A percentile compares a stretch with the other conserved stretches of the same genome.
Evolutionary conservation across 2,888 invertebrate genomes (phyloP).

Genomic region (Sphaerophoria rueppellii): DNA sequence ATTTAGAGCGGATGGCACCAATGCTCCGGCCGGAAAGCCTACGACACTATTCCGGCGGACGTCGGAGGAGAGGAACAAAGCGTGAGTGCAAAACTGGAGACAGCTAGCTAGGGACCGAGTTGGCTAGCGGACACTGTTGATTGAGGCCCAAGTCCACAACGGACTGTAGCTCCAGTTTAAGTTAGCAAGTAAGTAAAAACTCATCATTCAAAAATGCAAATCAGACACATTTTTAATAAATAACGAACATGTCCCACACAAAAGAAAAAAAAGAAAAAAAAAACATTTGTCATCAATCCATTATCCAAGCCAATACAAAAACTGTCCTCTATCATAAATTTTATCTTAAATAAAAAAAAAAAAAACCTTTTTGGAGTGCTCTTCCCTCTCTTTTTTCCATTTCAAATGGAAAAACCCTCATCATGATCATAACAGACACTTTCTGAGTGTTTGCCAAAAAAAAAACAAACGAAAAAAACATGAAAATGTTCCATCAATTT

Average conservation of each 20-base stretch:
- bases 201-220: background rate
- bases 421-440: slow-evolving; percentile 51
- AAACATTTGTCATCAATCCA: slow-evolving; percentile 30
- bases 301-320: background rate
- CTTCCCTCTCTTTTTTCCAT: background rate
- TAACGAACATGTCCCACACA: slow-evolving; percentile 4
- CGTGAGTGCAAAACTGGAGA: no score
- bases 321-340: slow-evolving; percentile 53
- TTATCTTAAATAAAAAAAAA: slow-evolving; percentile 8
- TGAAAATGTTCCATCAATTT: slow-evolving; percentile 69
- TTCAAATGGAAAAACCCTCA: slow-evolving; percentile 32
- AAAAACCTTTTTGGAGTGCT: slow-evolving; percentile 46
- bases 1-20: no score
- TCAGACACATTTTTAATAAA: background rate
- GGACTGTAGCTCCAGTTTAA: no score
- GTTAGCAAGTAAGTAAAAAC: no score
- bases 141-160: no score
- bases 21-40: no score
- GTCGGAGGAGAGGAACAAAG: no score
- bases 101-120: no score
- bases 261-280: background rate
- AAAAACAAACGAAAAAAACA: background rate
- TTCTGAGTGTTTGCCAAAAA: slow-evolving; percentile 9
- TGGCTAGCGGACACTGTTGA: no score
- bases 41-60: no score